These are phyloP conservation scores for Galagoides demidoff DNA, from an alignment of 2,797 vertebrate genomes.

Conservation along the genomic window DNA sequence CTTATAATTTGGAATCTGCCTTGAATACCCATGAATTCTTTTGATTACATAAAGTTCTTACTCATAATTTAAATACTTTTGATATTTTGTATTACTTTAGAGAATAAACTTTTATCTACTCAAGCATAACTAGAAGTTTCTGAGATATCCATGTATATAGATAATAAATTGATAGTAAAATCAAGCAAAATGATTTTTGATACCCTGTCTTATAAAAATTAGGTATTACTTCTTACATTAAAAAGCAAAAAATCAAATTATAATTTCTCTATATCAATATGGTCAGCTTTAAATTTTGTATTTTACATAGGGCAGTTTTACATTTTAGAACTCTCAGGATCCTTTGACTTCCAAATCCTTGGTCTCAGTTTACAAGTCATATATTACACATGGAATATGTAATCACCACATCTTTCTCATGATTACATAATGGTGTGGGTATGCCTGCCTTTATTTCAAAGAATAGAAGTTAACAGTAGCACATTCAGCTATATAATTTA, in stretches of 20 bases:
- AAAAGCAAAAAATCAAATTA: background rate
- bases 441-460: constrained; percentile 20
- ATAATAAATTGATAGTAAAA: background rate
- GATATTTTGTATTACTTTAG: background rate
- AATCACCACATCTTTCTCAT: background rate
- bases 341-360: background rate
- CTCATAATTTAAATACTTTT: background rate
- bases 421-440: background rate
- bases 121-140: background rate
- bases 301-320: background rate
- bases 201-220: background rate
- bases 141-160: background rate
- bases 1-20: background rate
- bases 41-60: background rate
- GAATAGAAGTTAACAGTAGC: background rate
- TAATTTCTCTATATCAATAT: background rate
- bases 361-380: background rate
- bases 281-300: background rate
- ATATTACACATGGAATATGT: background rate
- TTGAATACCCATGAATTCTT: background rate
- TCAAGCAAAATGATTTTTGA: background rate
- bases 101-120: background rate
- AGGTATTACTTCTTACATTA: background rate
- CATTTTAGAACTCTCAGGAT: background rate
- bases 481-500: background rate